Evolutionary conservation across 2,113 vertebrate genomes (phyloP), one percentile per base, ranked within the genome.

Genomic region (Platanista minor): DNA sequence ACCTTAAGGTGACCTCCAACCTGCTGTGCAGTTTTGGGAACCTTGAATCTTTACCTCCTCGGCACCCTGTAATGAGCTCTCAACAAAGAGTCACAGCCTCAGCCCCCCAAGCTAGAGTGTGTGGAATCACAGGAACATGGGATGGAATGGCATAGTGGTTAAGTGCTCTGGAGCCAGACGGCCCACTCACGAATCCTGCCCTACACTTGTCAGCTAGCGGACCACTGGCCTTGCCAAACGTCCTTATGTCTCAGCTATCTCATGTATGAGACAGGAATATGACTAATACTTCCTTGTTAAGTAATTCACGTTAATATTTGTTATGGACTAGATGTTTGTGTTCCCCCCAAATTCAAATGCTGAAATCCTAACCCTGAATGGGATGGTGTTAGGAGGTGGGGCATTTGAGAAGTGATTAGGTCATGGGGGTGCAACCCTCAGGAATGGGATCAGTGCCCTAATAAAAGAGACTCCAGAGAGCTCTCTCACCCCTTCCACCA

Each of bases 91-190:
- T 4, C 72, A 27, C 0, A 3, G 21, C 21, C 41, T 64, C 66
- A 3, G 80, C 4, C 2, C 43, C n/a, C 57, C 75, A 41, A 12
- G 27, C 61, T 18, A 33, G n/a, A 29, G 36, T 1, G 0, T 15
- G 21, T n/a, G 29, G 69, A 15, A 29, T 86, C 46, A 25, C 21
- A 80, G 64, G 27, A 27, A 46, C 12, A 5, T 6, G 8, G 64
- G 31, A 2, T 7, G 7, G 49, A n/a, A 18, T 1, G 15, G 62
- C 7, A 31, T 0, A 13, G 2, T 86, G 57, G 41, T 4, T 14
- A 41, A 23, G 36, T 3, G 66, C 46, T 36, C 2, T 0, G 14
- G 25, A 39, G 36, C 29, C 31, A n/a, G 67, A 74, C 20, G 23
- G 41, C 39, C 49, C 13, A 5, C 31, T 23, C 12, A 0, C 0